Conservation (phyloP, 2,797 vertebrate genomes). For the Linurgus olivaceus region DNA sequence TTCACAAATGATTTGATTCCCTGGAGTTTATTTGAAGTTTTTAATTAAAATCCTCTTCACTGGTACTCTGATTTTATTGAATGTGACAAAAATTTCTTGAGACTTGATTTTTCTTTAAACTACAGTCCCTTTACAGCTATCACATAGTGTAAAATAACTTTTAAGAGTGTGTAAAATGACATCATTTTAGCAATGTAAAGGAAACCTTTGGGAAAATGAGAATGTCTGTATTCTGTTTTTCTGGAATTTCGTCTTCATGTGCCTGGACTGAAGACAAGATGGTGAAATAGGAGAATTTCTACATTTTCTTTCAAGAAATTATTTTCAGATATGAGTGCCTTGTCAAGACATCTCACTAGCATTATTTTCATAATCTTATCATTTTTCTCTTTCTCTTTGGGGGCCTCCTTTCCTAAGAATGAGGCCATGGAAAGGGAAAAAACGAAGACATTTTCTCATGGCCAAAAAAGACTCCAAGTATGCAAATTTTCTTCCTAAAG, state of each 20-base stretch:
- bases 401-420: background rate
- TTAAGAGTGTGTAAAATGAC: background rate
- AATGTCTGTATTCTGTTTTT: slow-evolving; percentile 30
- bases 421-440: background rate
- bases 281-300: background rate
- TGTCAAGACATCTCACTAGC: background rate
- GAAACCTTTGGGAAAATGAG: background rate
- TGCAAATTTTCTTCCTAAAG: background rate
- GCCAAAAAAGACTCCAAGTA: background rate
- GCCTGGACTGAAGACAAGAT: background rate
- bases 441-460: background rate
- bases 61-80: slow-evolving; percentile 15
- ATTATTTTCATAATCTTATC: background rate
- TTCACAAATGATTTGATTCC: slow-evolving; percentile 46
- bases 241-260: background rate
- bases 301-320: background rate
- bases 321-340: background rate
- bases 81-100: slow-evolving; percentile 4
- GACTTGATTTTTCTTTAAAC: slow-evolving; percentile 23
- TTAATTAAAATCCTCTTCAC: slow-evolving; percentile 47
- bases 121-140: background rate
- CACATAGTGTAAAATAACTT: background rate
- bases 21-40: slow-evolving; percentile 52
- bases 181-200: background rate
- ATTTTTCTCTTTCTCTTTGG: background rate